Conservation (phyloP, 2,888 invertebrate species). For the Cryptosula pallasiana region DNA sequence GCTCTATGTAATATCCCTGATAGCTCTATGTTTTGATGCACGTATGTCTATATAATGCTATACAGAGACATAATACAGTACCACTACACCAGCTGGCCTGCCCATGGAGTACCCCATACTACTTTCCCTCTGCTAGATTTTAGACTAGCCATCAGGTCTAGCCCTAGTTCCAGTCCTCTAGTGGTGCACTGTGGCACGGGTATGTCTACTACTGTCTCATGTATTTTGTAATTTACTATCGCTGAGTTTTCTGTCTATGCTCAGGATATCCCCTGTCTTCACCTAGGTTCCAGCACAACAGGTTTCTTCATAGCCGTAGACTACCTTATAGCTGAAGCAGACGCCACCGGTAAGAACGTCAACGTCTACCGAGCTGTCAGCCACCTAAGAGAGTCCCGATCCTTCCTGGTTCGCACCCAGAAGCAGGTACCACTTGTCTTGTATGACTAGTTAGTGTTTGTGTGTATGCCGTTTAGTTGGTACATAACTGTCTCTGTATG, state of each 20-base stretch:
- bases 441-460: background rate
- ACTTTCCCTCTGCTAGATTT: conserved; percentile 47
- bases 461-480: no score
- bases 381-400: conserved; percentile 40
- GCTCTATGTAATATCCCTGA: no score
- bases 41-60: no score
- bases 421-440: conserved; percentile 33
- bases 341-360: conserved; percentile 39
- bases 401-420: conserved; percentile 47
- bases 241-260: no score
- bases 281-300: conserved; percentile 47
- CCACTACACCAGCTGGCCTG: conserved; percentile 50
- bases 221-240: background rate
- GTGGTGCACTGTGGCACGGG: conserved; percentile 51
- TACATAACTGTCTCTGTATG: no score
- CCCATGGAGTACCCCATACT: conserved; percentile 45
- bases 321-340: conserved; percentile 45
- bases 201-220: background rate
- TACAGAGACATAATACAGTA: conserved; percentile 33
- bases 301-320: conserved; percentile 50
- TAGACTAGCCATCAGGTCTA: conserved; percentile 31
- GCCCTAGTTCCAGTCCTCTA: conserved; percentile 33
- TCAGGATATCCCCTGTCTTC: conserved; percentile 1
- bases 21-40: no score
- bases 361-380: conserved; percentile 44